Evolutionary conservation across 2,797 vertebrate genomes (phyloP), one percentile per base, ranked within the genome.

Genomic region (Phoxinus dragarum): DNA sequence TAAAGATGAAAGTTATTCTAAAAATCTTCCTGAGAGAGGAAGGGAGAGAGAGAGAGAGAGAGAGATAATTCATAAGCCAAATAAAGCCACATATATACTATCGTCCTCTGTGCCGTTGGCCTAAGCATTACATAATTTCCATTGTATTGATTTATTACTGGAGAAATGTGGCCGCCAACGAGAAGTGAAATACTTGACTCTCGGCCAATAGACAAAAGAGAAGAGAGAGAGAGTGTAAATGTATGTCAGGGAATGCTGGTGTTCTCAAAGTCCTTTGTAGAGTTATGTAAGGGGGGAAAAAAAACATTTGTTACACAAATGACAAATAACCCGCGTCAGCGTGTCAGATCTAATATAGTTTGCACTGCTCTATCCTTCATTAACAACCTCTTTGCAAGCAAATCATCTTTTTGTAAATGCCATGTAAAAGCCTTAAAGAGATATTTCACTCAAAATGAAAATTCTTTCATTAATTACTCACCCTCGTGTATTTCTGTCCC

Each of bases 131-230:
- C 91, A 90, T 94, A 91, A 95, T 93, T 91, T 89, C 86, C 23
- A 19, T 87, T 86, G 88, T 90, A 93, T 92, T 93, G 93, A 94
- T 95, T 92, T 90, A 93, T 92, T 73, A 69, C 90, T 78, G 86
- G 88, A 85, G 83, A 89, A 89, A 93, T 91, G 90, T 94, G 94
- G 91, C 90, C 80, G 93, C 93, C 93, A 92, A 84, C 64, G 40
- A 82, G 64, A 85, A 85, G 86, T 88, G 83, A 89, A 91, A 91
- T 91, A 92, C 91, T 88, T 90, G 89, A 92, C 86, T 88, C 19
- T 80, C 82, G 85, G 83, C 91, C 86, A 71, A 82, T 19, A 76
- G 69, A 75, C 59, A 73, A 66, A 44, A 66, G 12, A 80, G 54
- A 88, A 49, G 64, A 54, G 80, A 52, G 80, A 54, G 77, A 16